Evolutionary conservation across 2,888 invertebrate genomes (phyloP).

Genomic region (Petrolisthes manimaculis): DNA sequence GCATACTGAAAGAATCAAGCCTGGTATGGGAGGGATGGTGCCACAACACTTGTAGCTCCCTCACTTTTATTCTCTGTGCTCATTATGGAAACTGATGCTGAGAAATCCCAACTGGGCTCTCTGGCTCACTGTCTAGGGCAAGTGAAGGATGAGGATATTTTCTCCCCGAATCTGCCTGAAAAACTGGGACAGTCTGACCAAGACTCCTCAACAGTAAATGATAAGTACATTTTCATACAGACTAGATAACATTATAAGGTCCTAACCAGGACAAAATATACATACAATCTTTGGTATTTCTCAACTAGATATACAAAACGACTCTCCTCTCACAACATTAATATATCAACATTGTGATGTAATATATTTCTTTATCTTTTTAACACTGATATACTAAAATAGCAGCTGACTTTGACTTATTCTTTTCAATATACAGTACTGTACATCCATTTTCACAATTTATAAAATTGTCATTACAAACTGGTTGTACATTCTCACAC

Average conservation of each 20-base stretch:
- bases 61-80: not conserved
- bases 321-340: conserved; percentile 62
- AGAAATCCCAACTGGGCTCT: conserved; percentile 43
- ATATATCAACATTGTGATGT: conserved; percentile 59
- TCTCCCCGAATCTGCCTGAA: not conserved
- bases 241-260: conserved; percentile 66
- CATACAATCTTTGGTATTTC: conserved; percentile 66
- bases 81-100: conserved; percentile 44
- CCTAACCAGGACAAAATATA: conserved; percentile 65
- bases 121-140: conserved; percentile 22
- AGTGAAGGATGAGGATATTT: not conserved
- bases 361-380: conserved; percentile 55
- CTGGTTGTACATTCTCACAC: conserved; percentile 36
- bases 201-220: conserved; percentile 42
- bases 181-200: conserved; percentile 21
- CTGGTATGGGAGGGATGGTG: not conserved
- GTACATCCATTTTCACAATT: conserved; percentile 48
- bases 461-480: conserved; percentile 60
- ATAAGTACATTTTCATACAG: conserved; percentile 63
- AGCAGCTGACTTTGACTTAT: conserved; percentile 53
- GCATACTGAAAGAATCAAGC: not conserved
- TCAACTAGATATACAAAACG: conserved; percentile 66
- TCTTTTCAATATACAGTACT: conserved; percentile 25
- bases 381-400: conserved; percentile 61
- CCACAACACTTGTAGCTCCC: not conserved